phyloP scores from a whole-genome alignment of 2,888 invertebrate genomes.

The Caenorhabditis sulstoni region DNA sequence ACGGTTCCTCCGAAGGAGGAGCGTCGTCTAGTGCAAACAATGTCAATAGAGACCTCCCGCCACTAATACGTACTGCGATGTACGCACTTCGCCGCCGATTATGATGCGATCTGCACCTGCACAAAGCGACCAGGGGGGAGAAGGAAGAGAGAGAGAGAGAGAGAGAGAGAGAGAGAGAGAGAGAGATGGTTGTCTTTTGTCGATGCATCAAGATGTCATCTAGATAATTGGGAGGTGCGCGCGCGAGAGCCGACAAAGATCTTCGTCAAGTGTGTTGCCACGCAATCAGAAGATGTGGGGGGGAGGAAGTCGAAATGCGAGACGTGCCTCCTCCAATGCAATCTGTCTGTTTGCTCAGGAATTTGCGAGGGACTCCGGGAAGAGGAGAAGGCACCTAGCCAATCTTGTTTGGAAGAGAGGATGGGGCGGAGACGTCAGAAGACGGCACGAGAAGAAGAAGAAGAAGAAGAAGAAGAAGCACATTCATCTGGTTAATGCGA shows the following conservation, averaged over 20 bases:
- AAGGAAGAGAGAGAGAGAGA: no score
- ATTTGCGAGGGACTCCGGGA: conserved; percentile 3
- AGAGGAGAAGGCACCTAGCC: conserved; percentile 12
- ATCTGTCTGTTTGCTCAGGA: conserved; percentile 32
- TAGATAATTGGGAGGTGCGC: conserved; percentile 18
- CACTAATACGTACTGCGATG: conserved; percentile 32
- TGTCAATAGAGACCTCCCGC: conserved; percentile 24
- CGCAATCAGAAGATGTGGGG: conserved; percentile 13
- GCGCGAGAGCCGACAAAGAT: conserved; percentile 1
- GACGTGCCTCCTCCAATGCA: conserved; percentile 5
- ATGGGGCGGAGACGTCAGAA: background rate
- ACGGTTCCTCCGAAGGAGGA: conserved; percentile 21
- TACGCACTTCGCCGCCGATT: conserved; percentile 28
- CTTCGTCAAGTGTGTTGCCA: conserved; percentile 5
- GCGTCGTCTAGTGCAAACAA: conserved; percentile 28
- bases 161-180: no score
- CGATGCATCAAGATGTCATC: background rate
- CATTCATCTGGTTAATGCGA: conserved; percentile 54
- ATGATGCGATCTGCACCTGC: conserved; percentile 33
- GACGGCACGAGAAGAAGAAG: conserved; percentile 1
- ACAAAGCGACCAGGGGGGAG: no score
- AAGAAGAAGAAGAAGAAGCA: conserved; percentile 20
- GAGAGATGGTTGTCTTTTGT: conserved; percentile 4
- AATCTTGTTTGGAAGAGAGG: conserved; percentile 9
- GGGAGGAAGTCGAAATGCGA: conserved; percentile 24